A percentile compares a stretch with the other conserved stretches of the same genome.
Conservation (phyloP, 2,797 vertebrate species). For the Australoheros facetus region DNA sequence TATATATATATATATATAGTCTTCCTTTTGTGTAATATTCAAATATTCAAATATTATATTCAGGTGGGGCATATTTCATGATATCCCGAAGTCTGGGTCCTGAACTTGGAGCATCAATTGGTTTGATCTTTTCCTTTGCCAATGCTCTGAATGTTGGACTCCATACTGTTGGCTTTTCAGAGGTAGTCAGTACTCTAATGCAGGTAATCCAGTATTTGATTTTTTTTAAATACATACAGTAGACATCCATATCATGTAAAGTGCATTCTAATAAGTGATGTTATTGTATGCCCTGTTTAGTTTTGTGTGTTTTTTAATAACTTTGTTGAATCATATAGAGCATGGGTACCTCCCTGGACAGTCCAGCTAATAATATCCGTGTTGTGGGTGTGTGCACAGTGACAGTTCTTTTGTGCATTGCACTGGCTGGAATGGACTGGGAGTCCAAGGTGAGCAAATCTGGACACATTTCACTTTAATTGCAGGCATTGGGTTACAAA, state of each 20-base stretch:
- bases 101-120: conserved; percentile 78
- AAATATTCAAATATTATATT: background rate
- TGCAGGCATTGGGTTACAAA: background rate
- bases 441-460: conserved; percentile 74
- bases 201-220: conserved; percentile 25
- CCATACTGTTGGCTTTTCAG: conserved; percentile 77
- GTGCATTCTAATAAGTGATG: background rate
- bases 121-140: conserved; percentile 80
- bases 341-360: conserved; percentile 65
- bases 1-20: too few relatives aligned
- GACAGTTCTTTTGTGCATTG: conserved; percentile 74
- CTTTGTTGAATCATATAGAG: conserved; percentile 57
- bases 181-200: conserved; percentile 78
- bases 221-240: background rate
- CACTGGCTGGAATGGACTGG: conserved; percentile 82
- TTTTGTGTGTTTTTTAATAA: background rate
- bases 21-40: background rate
- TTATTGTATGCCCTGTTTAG: background rate
- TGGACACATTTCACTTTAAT: background rate
- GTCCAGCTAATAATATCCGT: conserved; percentile 72
- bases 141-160: conserved; percentile 79
- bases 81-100: conserved; percentile 79
- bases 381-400: conserved; percentile 77
- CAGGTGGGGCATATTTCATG: conserved; percentile 81
- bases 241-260: background rate